Percentiles rank a stretch among this genome's conserved stretches.
These are phyloP conservation scores for Penaeus indicus DNA, from an alignment of 1,140 invertebrate genomes.

Conservation along the genomic window DNA sequence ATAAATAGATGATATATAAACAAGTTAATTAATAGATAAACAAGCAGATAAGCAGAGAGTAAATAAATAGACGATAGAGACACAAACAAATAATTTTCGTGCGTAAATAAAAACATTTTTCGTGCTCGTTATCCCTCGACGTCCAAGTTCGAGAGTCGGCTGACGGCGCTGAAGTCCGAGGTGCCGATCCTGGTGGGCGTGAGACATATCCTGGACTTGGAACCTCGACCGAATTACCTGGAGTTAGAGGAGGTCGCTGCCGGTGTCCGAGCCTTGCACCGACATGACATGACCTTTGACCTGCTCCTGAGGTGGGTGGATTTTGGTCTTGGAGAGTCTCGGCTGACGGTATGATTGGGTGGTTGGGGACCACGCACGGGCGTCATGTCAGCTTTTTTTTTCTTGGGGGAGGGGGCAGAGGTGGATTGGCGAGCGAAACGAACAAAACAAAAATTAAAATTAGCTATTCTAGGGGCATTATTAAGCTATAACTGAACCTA, in stretches of 20 bases:
- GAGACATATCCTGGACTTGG: constrained; percentile 25
- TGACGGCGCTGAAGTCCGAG: constrained; percentile 12
- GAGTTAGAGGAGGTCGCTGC: not conserved
- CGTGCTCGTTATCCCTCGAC: not conserved
- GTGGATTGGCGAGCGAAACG: too few relatives aligned
- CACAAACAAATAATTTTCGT: too few relatives aligned
- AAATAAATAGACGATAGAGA: too few relatives aligned
- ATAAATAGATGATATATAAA: too few relatives aligned
- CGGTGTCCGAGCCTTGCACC: not conserved
- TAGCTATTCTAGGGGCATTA: too few relatives aligned
- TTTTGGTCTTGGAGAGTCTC: too few relatives aligned
- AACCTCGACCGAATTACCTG: not conserved
- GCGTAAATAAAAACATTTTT: too few relatives aligned
- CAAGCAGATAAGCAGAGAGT: too few relatives aligned
- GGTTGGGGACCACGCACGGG: not conserved
- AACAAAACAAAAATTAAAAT: too few relatives aligned
- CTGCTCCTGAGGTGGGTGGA: constrained; percentile 35
- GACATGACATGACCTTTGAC: constrained; percentile 28
- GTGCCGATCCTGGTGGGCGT: constrained; percentile 22
- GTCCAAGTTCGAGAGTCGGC: constrained; percentile 1
- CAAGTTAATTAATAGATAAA: too few relatives aligned
- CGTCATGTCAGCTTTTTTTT: not conserved
- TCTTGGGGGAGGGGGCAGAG: too few relatives aligned
- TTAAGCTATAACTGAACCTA: too few relatives aligned
- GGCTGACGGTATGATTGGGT: not conserved